phyloP scores from a whole-genome alignment of 2,113 vertebrate genomes.

The Opisthocomus hoazin region DNA sequence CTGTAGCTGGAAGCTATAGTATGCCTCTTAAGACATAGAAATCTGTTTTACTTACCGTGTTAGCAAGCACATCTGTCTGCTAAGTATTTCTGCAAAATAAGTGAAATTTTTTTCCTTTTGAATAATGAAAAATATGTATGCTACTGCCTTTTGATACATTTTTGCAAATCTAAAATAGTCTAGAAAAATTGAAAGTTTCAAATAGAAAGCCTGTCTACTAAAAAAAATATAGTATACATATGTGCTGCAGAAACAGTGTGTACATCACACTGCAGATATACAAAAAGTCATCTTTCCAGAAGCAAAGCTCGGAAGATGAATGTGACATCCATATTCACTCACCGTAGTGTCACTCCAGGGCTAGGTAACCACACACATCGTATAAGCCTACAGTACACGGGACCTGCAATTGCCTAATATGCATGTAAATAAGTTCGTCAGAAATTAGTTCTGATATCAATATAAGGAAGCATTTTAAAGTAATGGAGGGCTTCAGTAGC shows the following conservation, averaged over 20 bases:
- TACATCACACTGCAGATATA: neutral
- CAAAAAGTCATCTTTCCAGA: neutral
- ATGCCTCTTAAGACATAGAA: neutral
- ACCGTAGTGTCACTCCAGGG: neutral
- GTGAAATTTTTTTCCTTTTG: neutral
- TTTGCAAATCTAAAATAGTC: neutral
- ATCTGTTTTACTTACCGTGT: neutral
- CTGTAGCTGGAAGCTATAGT: neutral
- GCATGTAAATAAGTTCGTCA: neutral
- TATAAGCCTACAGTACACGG: neutral
- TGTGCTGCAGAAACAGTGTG: neutral
- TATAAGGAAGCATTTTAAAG: neutral
- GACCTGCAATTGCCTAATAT: neutral
- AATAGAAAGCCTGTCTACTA: neutral
- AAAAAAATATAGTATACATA: no score
- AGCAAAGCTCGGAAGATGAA: neutral
- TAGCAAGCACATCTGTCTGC: neutral
- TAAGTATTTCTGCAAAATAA: neutral
- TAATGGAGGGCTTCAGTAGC: neutral
- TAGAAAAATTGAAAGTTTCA: neutral
- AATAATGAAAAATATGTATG: neutral
- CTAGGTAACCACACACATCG: neutral
- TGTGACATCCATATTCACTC: neutral
- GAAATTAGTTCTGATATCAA: neutral
- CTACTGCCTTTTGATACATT: neutral